Base-by-base conservation (phyloP, 1,140 invertebrate species). In the Phymastichus coffea region DNA sequence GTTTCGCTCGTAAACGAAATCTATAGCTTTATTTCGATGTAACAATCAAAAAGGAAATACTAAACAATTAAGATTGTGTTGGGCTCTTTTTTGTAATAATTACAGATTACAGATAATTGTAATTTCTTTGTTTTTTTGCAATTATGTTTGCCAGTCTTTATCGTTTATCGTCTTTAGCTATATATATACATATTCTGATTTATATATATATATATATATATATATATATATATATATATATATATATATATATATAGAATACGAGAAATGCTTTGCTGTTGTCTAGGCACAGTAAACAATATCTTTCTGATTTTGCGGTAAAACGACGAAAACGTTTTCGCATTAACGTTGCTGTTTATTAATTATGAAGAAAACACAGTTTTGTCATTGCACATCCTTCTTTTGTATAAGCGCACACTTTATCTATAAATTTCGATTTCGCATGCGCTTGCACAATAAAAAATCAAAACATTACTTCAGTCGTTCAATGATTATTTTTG, bases 231-330 rank as follows among this genome's bases (percentile, higher is more conserved):
- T 52, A 17, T 53, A 28, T 59, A 7, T 46, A 35, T 20, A 15
- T 44, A 30, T 55, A 38, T 52, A 38, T 52, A 23, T 44, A 52
- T 37, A 44, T 44, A 44, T 37, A 58, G 33, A 49, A 46, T 54
- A 61, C 47, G 53, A 61, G 46, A 61, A 61, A 61, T 61, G 59
- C 59, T 61, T 61, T 51, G 46, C 53, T 61, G 19, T 43, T 56
- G 49, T 56, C 23, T 61, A 61, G 59, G 52, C 59, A 61, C 52
- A 51, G 49, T 56, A 61, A 55, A 61, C 46, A 55, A 61, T 55
- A 38, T 61, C 47, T 10, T 20, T 30, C 15, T 59, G 43, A 37
- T 28, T 15, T 20, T 25, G 17, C 25, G 17, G 28, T 47, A 41
- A 38, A 54, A 47, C 15, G 20, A 48, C 51, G 44, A 60, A 60